These are phyloP conservation scores for Meiosimyza platycephala DNA, from an alignment of 2,888 invertebrate genomes.

Conservation along the genomic window DNA sequence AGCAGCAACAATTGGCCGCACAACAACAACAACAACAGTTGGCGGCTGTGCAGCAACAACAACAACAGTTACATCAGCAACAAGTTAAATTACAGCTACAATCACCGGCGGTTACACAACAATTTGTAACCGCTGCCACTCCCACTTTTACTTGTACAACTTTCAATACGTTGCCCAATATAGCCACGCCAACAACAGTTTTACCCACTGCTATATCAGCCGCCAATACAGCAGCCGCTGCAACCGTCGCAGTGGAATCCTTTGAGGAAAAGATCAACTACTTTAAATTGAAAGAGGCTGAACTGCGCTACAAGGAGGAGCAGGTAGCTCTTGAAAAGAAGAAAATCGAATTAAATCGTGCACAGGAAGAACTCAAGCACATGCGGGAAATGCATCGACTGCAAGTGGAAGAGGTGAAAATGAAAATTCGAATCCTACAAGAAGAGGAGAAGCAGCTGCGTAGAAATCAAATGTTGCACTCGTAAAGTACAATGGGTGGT, in stretches of 20 bases:
- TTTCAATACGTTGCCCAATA: constrained; percentile 58
- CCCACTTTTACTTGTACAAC: constrained; percentile 58
- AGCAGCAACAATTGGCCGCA: constrained; percentile 43
- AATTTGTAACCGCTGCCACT: constrained; percentile 49
- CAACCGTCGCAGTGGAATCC: constrained; percentile 39
- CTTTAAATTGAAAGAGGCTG: constrained; percentile 64
- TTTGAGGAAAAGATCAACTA: constrained; percentile 62
- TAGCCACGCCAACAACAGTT: constrained; percentile 37
- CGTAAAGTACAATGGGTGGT: not conserved
- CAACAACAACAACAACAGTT: constrained; percentile 51
- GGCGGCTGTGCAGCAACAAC: constrained; percentile 48
- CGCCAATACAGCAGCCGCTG: not conserved
- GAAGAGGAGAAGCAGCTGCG: constrained; percentile 62
- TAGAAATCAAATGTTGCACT: constrained; percentile 44
- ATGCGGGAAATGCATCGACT: constrained; percentile 62
- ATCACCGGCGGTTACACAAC: constrained; percentile 49
- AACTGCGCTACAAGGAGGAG: constrained; percentile 62
- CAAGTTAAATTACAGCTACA: constrained; percentile 59
- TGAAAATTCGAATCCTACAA: constrained; percentile 63
- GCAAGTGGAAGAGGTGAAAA: constrained; percentile 61
- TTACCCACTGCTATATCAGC: constrained; percentile 20
- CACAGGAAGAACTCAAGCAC: constrained; percentile 63
- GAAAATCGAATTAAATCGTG: constrained; percentile 61
- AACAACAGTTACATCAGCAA: constrained; percentile 46
- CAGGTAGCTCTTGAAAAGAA: constrained; percentile 62